Percentiles rank a stretch among this genome's conserved stretches.
These are phyloP conservation scores for Ceyx cyanopectus DNA, from an alignment of 2,113 vertebrate species.

Conservation along the genomic window DNA sequence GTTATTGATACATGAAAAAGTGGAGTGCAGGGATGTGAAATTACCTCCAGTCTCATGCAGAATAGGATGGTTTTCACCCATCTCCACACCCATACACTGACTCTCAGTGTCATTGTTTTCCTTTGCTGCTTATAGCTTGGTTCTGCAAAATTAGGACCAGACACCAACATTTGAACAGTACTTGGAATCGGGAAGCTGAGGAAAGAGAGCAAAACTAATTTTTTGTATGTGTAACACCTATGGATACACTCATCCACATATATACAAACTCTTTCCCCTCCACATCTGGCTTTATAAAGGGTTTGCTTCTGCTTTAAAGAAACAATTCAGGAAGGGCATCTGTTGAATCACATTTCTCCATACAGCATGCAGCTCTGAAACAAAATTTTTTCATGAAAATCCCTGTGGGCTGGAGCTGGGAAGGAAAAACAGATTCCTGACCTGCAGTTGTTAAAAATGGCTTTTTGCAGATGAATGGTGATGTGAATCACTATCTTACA, in stretches of 20 bases:
- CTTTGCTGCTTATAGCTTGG: not conserved
- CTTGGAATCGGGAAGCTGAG: not conserved
- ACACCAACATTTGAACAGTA: not conserved
- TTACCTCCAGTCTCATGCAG: not conserved
- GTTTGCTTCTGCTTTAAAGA: conserved; percentile 50
- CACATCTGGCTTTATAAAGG: not conserved
- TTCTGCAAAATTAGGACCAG: not conserved
- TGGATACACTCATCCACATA: not conserved
- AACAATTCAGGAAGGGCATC: conserved; percentile 25
- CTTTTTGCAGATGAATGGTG: conserved; percentile 52
- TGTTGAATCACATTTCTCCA: conserved; percentile 52
- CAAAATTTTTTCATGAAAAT: conserved; percentile 62
- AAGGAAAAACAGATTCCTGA: conserved; percentile 53
- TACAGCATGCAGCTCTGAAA: not conserved
- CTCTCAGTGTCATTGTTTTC: not conserved
- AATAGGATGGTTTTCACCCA: not conserved
- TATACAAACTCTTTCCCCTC: not conserved
- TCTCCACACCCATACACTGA: fast-evolving
- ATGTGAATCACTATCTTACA: not conserved
- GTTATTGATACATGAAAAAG: not conserved
- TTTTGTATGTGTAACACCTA: not conserved
- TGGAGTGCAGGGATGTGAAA: not conserved
- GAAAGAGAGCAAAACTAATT: not conserved
- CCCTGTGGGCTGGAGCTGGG: conserved; percentile 32
- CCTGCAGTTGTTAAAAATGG: conserved; percentile 61